phyloP scores from a whole-genome alignment of 2,888 invertebrate species.

The Norana najaformis region DNA sequence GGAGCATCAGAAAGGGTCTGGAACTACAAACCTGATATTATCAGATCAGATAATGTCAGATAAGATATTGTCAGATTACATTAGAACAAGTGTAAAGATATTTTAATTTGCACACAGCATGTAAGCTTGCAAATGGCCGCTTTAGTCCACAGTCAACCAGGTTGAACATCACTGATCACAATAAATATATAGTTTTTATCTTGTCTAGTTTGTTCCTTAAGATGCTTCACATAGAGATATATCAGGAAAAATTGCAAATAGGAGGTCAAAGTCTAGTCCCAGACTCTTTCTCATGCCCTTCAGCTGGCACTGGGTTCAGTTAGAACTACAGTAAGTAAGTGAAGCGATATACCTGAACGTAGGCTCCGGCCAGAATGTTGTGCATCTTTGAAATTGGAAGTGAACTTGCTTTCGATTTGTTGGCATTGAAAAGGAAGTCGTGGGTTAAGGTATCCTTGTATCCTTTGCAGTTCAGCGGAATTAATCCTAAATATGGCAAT shows the following conservation, averaged over 20 bases:
- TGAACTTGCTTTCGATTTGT: background rate
- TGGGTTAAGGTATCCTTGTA: constrained; percentile 23
- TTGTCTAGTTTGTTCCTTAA: background rate
- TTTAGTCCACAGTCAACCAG: background rate
- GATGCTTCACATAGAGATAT: background rate
- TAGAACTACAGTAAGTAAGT: background rate
- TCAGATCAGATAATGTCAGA: background rate
- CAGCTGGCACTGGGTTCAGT: background rate
- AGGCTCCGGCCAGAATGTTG: constrained; percentile 29
- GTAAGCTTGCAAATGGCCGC: background rate
- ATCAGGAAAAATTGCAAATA: background rate
- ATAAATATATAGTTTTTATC: background rate
- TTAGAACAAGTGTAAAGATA: background rate
- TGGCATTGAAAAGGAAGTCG: constrained; percentile 27
- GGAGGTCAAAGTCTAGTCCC: background rate
- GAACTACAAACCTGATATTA: no score
- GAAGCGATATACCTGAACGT: constrained; percentile 26
- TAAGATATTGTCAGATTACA: background rate
- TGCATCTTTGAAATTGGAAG: constrained; percentile 31
- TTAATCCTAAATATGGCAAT: constrained; percentile 16
- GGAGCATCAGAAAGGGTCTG: no score
- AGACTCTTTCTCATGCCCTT: background rate
- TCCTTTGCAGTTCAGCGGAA: constrained; percentile 18
- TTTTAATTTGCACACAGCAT: background rate
- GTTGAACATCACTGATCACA: background rate